Evolutionary conservation across 2,113 vertebrate species (phyloP), one percentile per base, ranked within the genome.

Genomic region (Phoxinus phoxinus): DNA sequence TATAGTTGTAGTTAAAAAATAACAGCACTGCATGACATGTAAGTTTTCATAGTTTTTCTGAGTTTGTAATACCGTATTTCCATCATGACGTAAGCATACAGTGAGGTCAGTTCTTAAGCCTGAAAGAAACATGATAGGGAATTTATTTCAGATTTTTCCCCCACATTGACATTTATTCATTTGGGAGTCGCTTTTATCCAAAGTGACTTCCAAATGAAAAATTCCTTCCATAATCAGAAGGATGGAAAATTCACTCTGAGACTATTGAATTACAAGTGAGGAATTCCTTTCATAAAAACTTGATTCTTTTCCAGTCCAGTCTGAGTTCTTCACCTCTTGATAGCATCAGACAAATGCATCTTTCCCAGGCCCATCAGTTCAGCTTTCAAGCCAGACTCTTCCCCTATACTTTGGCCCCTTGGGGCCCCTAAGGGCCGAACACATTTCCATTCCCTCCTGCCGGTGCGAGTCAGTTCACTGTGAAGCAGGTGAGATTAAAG

Each of bases 401-500:
- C 77, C 53, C 53, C 21, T 61, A 61, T 61, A 41, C 77, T 61
- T 25, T n/a, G 77, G 53, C 56, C 56, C 77, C 77, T 41, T 30
- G 73, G 25, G 73, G 46, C 73, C 73, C 25, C 25, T 51, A 44
- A 27, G 77, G 77, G 32, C 77, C 56, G 3, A 63, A 35, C 77
- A 61, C 53, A 80, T 80, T 76, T 76, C 46, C 73, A 76, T 76
- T 76, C 46, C 73, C 73, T 76, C 73, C 73, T 51, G 73, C 73
- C 25, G 46, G 46, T 61, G 77, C 61, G 56, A 79, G 53, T 35
- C n/a, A 51, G 73, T 53, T 53, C 6, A 2, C 44, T 76, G 46
- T 76, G 56, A 80, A 80, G 56, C 53, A 80, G 77, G 77, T 80
- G 77, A 61, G 77, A 80, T 63, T 59, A 80, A 80, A 80, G 77